These are phyloP conservation scores for Drosophila yooni DNA, from an alignment of 2,888 invertebrate species.

Conservation along the genomic window DNA sequence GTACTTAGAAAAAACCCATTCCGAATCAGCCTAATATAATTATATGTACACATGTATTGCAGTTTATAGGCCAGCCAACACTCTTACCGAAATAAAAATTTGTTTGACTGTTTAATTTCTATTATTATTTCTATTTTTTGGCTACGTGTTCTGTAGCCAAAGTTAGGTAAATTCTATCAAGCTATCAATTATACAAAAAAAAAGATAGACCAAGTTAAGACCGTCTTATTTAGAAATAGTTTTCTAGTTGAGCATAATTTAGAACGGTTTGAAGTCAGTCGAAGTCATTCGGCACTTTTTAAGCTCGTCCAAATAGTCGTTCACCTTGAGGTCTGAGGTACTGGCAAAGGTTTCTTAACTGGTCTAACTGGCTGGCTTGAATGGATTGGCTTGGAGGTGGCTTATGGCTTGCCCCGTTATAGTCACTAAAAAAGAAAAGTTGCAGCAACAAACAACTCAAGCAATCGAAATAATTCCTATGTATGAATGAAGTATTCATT, in stretches of 20 bases:
- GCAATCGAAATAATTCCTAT: neutral
- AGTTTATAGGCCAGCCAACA: neutral
- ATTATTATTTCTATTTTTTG: neutral
- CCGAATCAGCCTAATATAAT: constrained; percentile 5
- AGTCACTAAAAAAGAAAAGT: neutral
- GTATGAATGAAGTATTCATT: neutral
- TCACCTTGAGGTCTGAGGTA: constrained; percentile 31
- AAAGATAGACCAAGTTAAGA: neutral
- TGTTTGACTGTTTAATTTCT: too few relatives aligned
- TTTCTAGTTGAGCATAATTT: neutral
- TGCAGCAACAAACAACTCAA: neutral
- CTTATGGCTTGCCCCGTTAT: neutral
- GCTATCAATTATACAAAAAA: neutral
- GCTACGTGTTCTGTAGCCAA: constrained; percentile 2
- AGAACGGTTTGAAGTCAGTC: neutral
- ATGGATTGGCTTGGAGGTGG: neutral
- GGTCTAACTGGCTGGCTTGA: constrained; percentile 41
- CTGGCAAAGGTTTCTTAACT: constrained; percentile 6
- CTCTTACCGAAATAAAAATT: constrained; percentile 42
- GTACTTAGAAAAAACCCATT: constrained; percentile 7
- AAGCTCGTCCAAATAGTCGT: constrained; percentile 16
- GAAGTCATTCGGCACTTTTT: constrained; percentile 6
- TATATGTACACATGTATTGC: neutral
- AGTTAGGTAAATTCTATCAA: constrained; percentile 29
- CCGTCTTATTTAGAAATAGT: neutral